Conservation (phyloP, 2,888 invertebrate species). For the Cremastinae sp. region DNA sequence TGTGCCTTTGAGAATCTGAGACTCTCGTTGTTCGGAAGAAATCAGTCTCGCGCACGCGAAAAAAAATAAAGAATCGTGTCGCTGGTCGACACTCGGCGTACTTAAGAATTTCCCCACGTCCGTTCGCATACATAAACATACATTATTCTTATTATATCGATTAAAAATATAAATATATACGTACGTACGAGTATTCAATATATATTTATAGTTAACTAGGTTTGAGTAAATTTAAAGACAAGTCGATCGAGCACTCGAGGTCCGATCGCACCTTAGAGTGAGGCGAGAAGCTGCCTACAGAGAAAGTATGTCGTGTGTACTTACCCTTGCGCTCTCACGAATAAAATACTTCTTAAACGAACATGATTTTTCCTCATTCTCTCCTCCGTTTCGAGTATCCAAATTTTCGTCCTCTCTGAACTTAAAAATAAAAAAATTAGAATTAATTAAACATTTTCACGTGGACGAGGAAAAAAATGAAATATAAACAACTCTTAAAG, state of each 20-base stretch:
- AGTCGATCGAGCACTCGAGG: constrained; percentile 34
- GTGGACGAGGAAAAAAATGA: not conserved
- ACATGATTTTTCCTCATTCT: not conserved
- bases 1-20: constrained; percentile 34
- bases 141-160: constrained; percentile 27
- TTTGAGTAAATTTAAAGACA: constrained; percentile 49
- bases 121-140: constrained; percentile 59
- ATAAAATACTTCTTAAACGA: constrained; percentile 53
- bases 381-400: not conserved
- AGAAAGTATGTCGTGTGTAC: constrained; percentile 56
- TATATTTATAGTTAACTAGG: constrained; percentile 60
- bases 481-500: constrained; percentile 17
- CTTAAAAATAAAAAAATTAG: not conserved
- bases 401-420: too few species aligned
- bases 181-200: constrained; percentile 44
- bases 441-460: not conserved
- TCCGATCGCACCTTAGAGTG: constrained; percentile 26
- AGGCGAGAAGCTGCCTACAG: constrained; percentile 47
- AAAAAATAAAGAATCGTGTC: constrained; percentile 49
- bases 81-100: constrained; percentile 62
- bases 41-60: constrained; percentile 48
- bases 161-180: constrained; percentile 34
- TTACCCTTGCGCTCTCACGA: constrained; percentile 59
- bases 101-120: constrained; percentile 58
- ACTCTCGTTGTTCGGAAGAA: constrained; percentile 48